Conservation (phyloP, 2,113 vertebrate species). For the Tyto alba region DNA sequence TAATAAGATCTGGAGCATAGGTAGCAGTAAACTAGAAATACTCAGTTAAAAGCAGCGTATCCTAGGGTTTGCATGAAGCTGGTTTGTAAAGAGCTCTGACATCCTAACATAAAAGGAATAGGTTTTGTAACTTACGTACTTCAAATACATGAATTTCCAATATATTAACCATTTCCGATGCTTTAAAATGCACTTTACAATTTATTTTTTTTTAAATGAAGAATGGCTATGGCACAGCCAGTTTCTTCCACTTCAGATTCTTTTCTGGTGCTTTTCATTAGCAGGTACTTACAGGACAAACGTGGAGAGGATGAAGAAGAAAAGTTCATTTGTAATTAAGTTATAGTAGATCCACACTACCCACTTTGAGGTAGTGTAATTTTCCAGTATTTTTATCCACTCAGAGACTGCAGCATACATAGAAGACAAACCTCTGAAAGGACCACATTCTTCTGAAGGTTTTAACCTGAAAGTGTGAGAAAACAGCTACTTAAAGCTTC, state of each 20-base stretch:
- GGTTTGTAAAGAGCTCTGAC: neutral
- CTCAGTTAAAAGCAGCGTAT: neutral
- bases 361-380: conserved; percentile 65
- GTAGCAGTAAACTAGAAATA: neutral
- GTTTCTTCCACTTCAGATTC: neutral
- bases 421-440: conserved; percentile 80
- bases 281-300: conserved; percentile 82
- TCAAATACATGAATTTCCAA: neutral
- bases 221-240: neutral
- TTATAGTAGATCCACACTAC: conserved; percentile 85
- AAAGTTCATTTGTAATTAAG: conserved; percentile 82
- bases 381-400: conserved; percentile 74
- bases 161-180: neutral
- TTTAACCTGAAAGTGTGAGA: conserved; percentile 69
- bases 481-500: neutral
- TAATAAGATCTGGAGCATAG: neutral
- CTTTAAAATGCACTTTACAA: neutral
- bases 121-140: neutral
- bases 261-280: neutral
- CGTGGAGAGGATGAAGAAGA: conserved; percentile 83
- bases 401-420: conserved; percentile 74
- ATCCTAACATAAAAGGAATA: neutral
- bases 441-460: conserved; percentile 87
- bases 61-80: neutral
- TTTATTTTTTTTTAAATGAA: neutral